A percentile compares a stretch with the other conserved stretches of the same genome.
These are phyloP conservation scores for Pagrus major DNA, from an alignment of 2,113 vertebrate genomes.

Conservation along the genomic window DNA sequence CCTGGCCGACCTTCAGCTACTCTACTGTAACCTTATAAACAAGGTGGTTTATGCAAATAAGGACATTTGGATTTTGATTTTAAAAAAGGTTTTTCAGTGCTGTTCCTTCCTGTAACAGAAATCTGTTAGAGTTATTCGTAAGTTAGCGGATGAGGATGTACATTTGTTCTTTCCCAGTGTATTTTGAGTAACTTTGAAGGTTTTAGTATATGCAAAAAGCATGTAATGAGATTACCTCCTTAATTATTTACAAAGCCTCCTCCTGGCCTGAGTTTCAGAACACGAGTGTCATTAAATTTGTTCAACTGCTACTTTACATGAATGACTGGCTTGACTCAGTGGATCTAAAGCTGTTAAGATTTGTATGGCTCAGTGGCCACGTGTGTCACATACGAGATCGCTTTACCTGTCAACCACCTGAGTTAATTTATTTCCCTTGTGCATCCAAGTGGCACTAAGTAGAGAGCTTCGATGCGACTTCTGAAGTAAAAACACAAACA, in stretches of 20 bases:
- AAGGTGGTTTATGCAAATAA: background rate
- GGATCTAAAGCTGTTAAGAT: background rate
- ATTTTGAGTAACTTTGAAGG: slow-evolving; percentile 19
- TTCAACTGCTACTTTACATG: slow-evolving; percentile 12
- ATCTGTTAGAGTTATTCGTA: background rate
- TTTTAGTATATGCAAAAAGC: slow-evolving; percentile 7
- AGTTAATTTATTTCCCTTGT: background rate
- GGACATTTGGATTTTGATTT: background rate
- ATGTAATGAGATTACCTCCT: slow-evolving; percentile 17
- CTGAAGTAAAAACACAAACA: background rate
- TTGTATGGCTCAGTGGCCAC: background rate
- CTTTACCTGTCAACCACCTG: background rate
- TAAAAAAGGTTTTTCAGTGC: background rate
- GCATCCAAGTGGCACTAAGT: background rate
- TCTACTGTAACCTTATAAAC: background rate
- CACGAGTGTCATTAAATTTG: slow-evolving; percentile 9
- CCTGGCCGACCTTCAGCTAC: background rate
- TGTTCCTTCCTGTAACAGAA: background rate
- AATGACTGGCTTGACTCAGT: slow-evolving; percentile 5
- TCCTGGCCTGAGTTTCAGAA: background rate
- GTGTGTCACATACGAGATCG: background rate
- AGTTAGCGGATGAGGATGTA: background rate
- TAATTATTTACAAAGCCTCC: slow-evolving; percentile 20
- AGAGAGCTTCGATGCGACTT: too few species aligned
- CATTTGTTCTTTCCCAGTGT: background rate